These are phyloP conservation scores for Psix sp. DNA, from an alignment of 1,140 invertebrate genomes.

Conservation along the genomic window DNA sequence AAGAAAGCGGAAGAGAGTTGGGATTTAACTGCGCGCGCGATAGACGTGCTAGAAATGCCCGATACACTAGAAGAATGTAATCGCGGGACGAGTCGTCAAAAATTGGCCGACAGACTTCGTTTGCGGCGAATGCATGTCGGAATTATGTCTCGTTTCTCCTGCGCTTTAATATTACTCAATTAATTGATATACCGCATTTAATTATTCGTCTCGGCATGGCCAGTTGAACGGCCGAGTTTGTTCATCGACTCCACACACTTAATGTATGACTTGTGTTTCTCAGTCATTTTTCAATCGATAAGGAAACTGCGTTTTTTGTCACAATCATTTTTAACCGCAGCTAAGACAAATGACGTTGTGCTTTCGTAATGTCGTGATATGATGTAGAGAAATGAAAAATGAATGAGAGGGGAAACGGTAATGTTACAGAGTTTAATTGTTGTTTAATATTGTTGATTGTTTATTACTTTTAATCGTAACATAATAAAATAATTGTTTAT, in stretches of 20 bases:
- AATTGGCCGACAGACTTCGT: slow-evolving; percentile 30
- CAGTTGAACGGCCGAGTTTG: neutral
- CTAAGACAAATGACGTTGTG: too few species aligned
- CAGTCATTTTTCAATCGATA: too few species aligned
- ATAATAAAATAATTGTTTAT: too few species aligned
- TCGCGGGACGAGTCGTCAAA: slow-evolving; percentile 33
- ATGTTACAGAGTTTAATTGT: too few species aligned
- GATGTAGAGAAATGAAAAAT: too few species aligned
- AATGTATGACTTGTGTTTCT: slow-evolving; percentile 1
- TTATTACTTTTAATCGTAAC: too few species aligned
- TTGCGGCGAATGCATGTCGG: slow-evolving; percentile 14
- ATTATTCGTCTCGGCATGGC: slow-evolving; percentile 12
- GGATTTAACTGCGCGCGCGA: slow-evolving; percentile 42
- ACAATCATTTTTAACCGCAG: too few species aligned
- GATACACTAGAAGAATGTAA: slow-evolving; percentile 39
- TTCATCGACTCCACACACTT: neutral
- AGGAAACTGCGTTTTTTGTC: too few species aligned
- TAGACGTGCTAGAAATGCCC: slow-evolving; percentile 46
- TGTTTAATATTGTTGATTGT: too few species aligned
- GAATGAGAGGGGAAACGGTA: too few species aligned
- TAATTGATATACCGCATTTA: slow-evolving; percentile 30
- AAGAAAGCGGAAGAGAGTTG: slow-evolving; percentile 51
- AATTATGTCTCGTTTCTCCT: slow-evolving; percentile 21
- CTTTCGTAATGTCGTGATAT: too few species aligned
- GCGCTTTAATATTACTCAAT: slow-evolving; percentile 10